Evolutionary conservation across 2,797 vertebrate species (phyloP), one percentile per base, ranked within the genome.

Genomic region (Miichthys miiuy): DNA sequence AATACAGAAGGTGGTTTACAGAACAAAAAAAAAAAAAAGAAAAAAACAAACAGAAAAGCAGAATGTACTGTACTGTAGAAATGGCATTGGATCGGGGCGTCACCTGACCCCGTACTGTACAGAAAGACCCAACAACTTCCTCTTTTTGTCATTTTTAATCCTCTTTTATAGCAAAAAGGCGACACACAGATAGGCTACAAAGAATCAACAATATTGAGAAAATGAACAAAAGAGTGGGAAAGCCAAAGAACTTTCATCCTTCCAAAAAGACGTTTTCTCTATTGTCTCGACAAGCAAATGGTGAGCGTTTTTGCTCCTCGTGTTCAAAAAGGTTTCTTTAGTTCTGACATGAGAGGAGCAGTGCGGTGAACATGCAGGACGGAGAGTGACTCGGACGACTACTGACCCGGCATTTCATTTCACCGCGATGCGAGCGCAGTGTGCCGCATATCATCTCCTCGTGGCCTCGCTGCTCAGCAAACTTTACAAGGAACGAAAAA

Each of bases 151-250:
- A 72, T 91, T 92, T 93, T 91, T 91, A 89, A 90, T 94, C 86
- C 71, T 88, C 65, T 93, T 93, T 94, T 92, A 83, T 93, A 91
- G 87, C 79, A 94, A 94, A 94, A 94, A 90, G 92, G 92, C 92
- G 94, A 94, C 91, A 94, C 93, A 95, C 92, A 94, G 85, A 95
- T 82, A 93, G 93, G 93, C 91, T 94, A 95, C 94, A 93, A 96
- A 95, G 91, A 94, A 92, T 90, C 90, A 92, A 94, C 94, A 89
- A 93, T 94, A 92, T 90, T 88, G 89, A 94, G 90, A 93, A 87
- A 89, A 84, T 88, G 78, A 93, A 92, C 81, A 80, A 88, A 92
- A 91, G 79, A 89, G 81, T 93, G 87, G 83, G 88, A 90, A 91
- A 91, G 88, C 86, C 77, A 87, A 85, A 85, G 81, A 75, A 91